Conservation (phyloP, 2,113 vertebrate species). For the Phaethon lepturus region DNA sequence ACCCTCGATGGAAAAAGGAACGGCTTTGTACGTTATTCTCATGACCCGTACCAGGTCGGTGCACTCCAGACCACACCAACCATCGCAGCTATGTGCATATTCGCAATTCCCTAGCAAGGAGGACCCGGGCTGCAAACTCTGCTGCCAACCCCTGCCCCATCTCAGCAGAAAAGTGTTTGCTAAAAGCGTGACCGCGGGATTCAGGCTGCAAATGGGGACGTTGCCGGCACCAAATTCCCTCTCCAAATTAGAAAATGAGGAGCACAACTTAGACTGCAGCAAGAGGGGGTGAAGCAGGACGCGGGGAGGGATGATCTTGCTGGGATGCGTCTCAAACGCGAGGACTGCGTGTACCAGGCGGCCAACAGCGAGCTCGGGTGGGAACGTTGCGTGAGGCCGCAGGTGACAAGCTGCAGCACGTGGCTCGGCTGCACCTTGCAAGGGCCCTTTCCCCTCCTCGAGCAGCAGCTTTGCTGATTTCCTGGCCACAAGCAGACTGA, state of each 20-base stretch:
- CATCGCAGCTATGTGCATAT: background rate
- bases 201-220: rapidly evolving
- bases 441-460: background rate
- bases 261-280: background rate
- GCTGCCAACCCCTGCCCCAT: background rate
- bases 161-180: background rate
- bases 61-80: background rate
- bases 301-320: background rate
- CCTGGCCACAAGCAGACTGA: background rate
- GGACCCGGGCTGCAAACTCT: background rate
- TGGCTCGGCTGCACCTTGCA: background rate
- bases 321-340: no score
- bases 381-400: background rate
- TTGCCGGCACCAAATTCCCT: background rate
- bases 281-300: background rate
- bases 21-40: background rate
- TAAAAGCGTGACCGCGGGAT: background rate
- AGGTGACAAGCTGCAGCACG: no score
- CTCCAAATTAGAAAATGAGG: background rate
- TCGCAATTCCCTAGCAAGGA: rapidly evolving
- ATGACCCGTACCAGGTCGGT: rapidly evolving
- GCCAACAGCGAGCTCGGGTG: background rate
- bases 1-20: background rate
- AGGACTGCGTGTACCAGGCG: background rate
- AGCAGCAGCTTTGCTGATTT: background rate